phyloP scores from a whole-genome alignment of 2,797 vertebrate genomes.

The Esox lucius region DNA sequence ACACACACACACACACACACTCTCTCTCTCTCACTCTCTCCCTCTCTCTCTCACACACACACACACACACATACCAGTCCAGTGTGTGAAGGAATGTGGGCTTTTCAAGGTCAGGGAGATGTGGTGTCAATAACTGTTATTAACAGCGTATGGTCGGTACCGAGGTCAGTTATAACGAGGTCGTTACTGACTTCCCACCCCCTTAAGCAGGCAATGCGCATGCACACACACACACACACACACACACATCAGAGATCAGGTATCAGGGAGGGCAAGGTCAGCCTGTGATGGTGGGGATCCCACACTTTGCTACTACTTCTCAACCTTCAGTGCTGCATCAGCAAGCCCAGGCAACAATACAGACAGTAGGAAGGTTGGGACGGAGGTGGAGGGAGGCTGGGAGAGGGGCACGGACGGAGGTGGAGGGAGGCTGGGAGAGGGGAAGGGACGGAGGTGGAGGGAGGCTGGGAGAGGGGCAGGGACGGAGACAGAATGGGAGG shows the following conservation, averaged over 20 bases:
- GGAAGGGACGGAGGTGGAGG: too few species aligned
- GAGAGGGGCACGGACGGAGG: too few species aligned
- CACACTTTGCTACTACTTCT: conserved; percentile 20
- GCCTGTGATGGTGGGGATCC: neutral
- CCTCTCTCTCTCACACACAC: conserved; percentile 2
- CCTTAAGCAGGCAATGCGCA: conserved; percentile 2
- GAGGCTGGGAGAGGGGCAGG: too few species aligned
- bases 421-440: too few species aligned
- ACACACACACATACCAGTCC: neutral
- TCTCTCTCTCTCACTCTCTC: too few species aligned
- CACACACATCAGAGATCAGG: neutral
- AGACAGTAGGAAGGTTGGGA: neutral
- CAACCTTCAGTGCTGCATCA: neutral
- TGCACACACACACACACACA: neutral
- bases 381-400: too few species aligned
- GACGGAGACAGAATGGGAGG: too few species aligned
- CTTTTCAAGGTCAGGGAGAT: conserved; percentile 5
- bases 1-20: neutral
- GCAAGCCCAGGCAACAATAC: neutral
- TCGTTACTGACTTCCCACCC: conserved; percentile 12
- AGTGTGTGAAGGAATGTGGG: neutral
- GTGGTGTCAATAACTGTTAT: neutral
- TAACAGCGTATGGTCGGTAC: conserved; percentile 9
- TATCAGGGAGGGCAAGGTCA: neutral
- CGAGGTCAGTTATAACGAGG: conserved; percentile 5